Percentiles rank a stretch among this genome's conserved stretches.
Evolutionary conservation across 92 coral and sea anemone genomes (phyloP).

Genomic region (Zoanthus gigantus): DNA sequence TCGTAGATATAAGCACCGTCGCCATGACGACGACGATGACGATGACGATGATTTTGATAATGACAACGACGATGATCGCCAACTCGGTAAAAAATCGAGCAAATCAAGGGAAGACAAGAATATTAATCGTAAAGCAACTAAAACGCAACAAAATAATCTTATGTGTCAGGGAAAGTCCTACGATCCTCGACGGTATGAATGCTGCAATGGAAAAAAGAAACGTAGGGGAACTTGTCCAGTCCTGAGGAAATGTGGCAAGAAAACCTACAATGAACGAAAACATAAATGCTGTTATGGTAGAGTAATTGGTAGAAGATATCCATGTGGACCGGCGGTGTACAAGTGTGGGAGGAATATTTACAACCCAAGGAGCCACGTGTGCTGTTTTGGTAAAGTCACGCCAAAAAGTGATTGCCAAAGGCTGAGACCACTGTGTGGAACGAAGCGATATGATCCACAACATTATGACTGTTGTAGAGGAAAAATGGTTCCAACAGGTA

Average conservation of each 20-base stretch:
- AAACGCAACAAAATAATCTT: background rate
- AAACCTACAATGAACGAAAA: background rate
- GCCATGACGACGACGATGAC: background rate
- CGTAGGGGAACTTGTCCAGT: background rate
- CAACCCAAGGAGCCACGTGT: conserved; percentile 1
- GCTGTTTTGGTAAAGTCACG: conserved; percentile 3
- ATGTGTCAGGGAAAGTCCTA: background rate
- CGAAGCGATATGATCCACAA: conserved; percentile 10
- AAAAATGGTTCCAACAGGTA: background rate
- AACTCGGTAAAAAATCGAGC: too few relatives aligned
- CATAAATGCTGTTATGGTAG: conserved; percentile 7
- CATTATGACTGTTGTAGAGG: conserved; percentile 31
- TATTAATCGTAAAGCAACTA: background rate
- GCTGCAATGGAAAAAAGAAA: background rate
- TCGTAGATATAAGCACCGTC: background rate
- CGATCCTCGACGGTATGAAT: conserved; percentile 9
- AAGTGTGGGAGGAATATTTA: background rate
- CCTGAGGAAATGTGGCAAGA: background rate
- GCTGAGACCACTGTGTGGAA: conserved; percentile 2
- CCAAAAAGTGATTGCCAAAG: background rate
- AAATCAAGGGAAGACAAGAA: too few relatives aligned
- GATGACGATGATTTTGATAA: background rate
- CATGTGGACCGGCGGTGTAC: background rate
- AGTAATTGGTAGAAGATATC: background rate
- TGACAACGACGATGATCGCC: background rate